phyloP scores from a whole-genome alignment of 2,113 vertebrate species.

The Boulengeromyrus knoepffleri region DNA sequence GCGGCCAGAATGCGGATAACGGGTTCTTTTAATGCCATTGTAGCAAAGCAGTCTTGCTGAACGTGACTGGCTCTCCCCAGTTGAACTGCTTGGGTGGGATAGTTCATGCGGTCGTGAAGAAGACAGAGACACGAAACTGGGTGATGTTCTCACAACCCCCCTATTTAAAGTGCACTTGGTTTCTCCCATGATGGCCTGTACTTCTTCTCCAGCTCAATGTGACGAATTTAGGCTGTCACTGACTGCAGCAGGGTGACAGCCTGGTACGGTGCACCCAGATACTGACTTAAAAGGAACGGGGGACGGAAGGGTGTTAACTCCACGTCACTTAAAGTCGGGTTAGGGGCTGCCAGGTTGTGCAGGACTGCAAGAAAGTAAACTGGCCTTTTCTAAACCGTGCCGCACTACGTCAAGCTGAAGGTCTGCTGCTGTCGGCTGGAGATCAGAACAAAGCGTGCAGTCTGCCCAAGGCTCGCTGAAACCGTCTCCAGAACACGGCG shows the following conservation, averaged over 20 bases:
- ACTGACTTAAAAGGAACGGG: background rate
- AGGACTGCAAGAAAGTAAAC: background rate
- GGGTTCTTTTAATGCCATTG: conserved; percentile 49
- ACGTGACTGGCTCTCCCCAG: conserved; percentile 20
- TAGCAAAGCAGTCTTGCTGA: conserved; percentile 55
- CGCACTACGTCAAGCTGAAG: background rate
- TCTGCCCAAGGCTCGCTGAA: background rate
- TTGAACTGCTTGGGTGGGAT: background rate
- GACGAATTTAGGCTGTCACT: background rate
- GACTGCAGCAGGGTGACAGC: background rate
- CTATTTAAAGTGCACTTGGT: background rate
- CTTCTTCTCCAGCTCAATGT: background rate
- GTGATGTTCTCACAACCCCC: conserved; percentile 18
- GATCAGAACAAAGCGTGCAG: background rate
- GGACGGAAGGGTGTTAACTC: too few relatives aligned
- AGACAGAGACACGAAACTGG: background rate
- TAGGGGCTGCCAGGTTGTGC: background rate
- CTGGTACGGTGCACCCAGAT: background rate
- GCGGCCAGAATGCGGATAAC: conserved; percentile 36
- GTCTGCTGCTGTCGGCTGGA: background rate
- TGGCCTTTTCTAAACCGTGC: background rate
- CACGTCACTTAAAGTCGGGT: background rate
- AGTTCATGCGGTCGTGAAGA: background rate
- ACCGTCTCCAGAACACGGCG: background rate
- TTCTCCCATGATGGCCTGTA: background rate